These are phyloP conservation scores for Yasuhikotakia modesta DNA, from an alignment of 2,797 vertebrate species.

Conservation along the genomic window DNA sequence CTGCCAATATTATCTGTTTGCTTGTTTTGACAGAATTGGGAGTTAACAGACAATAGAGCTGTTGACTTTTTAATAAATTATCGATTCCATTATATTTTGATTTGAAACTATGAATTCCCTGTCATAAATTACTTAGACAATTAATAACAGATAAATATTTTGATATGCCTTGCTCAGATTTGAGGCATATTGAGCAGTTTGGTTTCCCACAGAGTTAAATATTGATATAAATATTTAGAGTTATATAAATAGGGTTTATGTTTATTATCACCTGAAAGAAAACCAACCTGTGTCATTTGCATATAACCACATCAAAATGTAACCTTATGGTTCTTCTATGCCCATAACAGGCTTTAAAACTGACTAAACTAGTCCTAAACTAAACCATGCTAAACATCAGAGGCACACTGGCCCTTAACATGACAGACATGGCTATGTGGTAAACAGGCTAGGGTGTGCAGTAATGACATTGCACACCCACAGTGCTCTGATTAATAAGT, in stretches of 20 bases:
- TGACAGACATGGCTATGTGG: conserved; percentile 48
- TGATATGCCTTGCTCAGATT: conserved; percentile 43
- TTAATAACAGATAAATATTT: conserved; percentile 40
- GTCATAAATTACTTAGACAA: conserved; percentile 39
- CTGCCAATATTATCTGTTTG: too few relatives aligned
- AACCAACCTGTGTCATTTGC: neutral
- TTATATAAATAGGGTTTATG: too few relatives aligned
- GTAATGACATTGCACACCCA: conserved; percentile 66
- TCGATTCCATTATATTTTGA: neutral
- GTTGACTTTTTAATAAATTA: too few relatives aligned
- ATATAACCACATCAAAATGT: neutral
- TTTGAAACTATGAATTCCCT: conserved; percentile 41
- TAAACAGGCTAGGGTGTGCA: conserved; percentile 60
- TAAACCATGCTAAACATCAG: neutral
- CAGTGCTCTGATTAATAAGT: conserved; percentile 75
- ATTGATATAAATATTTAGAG: too few relatives aligned
- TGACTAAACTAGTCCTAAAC: conserved; percentile 1
- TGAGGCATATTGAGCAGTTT: too few relatives aligned
- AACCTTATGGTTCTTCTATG: neutral
- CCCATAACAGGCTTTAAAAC: neutral
- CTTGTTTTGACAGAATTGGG: too few relatives aligned
- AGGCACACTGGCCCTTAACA: neutral
- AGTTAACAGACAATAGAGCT: too few relatives aligned
- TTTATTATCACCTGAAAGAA: neutral
- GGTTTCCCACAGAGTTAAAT: too few relatives aligned